Conservation (phyloP, 2,113 vertebrate genomes). For the Emydocephalus ijimae region DNA sequence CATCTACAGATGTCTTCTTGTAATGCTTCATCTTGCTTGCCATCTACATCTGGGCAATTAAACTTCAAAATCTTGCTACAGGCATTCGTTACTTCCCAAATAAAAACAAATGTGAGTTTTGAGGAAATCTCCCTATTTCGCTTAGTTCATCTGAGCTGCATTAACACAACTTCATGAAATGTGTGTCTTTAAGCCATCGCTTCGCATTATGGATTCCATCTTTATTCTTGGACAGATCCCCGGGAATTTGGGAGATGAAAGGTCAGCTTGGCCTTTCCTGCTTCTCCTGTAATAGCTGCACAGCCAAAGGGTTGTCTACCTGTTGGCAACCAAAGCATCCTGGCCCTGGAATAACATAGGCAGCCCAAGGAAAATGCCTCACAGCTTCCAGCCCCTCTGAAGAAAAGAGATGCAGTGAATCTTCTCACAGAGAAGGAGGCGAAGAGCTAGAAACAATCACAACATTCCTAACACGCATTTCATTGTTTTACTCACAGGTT, state of each 20-base stretch:
- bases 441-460: neutral
- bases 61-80: constrained; percentile 48
- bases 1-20: constrained; percentile 35
- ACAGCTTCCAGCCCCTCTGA: neutral
- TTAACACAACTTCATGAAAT: constrained; percentile 9
- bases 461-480: neutral
- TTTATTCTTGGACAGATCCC: neutral
- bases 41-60: constrained; percentile 57
- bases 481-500: neutral
- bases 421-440: neutral
- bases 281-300: neutral
- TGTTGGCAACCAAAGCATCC: too few relatives aligned
- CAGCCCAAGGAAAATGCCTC: neutral
- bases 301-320: neutral
- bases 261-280: neutral
- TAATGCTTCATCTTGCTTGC: constrained; percentile 17
- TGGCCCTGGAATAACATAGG: too few relatives aligned
- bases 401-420: neutral
- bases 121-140: neutral
- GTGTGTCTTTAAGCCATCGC: neutral
- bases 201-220: neutral
- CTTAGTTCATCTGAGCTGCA: constrained; percentile 1
- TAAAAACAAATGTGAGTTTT: constrained; percentile 40
- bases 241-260: neutral
- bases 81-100: constrained; percentile 50